Conservation (phyloP, 2,888 invertebrate genomes). For the Drosophila maculinotata region DNA sequence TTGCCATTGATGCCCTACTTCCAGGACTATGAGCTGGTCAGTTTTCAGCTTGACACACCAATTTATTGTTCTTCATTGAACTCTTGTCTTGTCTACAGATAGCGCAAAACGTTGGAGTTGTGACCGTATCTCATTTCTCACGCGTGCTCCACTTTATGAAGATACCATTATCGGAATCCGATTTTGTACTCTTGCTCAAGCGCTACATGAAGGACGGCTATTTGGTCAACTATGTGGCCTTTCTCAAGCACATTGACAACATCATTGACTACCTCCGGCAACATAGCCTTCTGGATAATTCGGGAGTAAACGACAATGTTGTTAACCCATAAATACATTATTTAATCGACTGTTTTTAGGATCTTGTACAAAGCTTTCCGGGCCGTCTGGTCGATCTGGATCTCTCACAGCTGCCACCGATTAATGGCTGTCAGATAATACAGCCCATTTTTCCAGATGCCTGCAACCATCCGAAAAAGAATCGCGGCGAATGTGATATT, state of each 20-base stretch:
- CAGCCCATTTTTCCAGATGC: conserved; percentile 69
- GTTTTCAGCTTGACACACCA: not conserved
- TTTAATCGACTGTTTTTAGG: conserved; percentile 76
- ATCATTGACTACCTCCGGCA: conserved; percentile 87
- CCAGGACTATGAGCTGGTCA: conserved; percentile 85
- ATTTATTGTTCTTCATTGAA: not conserved
- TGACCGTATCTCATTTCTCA: conserved; percentile 91
- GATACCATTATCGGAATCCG: conserved; percentile 89
- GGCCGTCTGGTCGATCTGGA: conserved; percentile 89
- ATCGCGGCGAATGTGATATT: conserved; percentile 75
- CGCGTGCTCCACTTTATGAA: conserved; percentile 90
- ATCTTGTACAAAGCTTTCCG: conserved; percentile 87
- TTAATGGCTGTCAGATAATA: conserved; percentile 67
- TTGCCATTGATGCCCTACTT: conserved; percentile 89
- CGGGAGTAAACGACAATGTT: conserved; percentile 44
- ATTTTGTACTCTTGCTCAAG: conserved; percentile 90
- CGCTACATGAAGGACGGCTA: conserved; percentile 91
- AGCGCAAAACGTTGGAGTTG: conserved; percentile 90
- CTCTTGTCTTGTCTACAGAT: conserved; percentile 85
- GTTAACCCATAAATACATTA: not conserved
- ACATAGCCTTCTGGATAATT: conserved; percentile 85
- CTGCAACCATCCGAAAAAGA: conserved; percentile 68
- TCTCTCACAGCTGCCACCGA: conserved; percentile 87
- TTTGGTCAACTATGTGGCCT: conserved; percentile 91
- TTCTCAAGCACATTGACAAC: conserved; percentile 89